phyloP scores from a whole-genome alignment of 2,888 invertebrate species.

The Drosophila melanosoma region DNA sequence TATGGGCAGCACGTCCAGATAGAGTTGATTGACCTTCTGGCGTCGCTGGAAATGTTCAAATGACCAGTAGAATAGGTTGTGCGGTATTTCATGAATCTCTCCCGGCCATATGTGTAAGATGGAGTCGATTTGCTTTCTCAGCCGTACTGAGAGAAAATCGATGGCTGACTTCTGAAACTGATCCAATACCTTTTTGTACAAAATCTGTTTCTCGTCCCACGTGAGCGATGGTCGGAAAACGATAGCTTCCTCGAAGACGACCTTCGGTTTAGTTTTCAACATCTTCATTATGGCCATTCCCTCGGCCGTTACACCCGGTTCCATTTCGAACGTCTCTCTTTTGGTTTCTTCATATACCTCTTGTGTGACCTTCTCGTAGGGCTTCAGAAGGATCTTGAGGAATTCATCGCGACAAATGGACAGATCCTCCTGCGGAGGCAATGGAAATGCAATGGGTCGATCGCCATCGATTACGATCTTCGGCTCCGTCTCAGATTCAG shows the following conservation, averaged over 20 bases:
- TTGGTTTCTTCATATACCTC: fast-evolving
- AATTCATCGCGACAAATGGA: slow-evolving; percentile 46
- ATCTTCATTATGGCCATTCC: slow-evolving; percentile 29
- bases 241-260: too few species aligned
- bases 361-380: not conserved
- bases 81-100: slow-evolving; percentile 24
- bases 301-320: slow-evolving; percentile 2
- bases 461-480: not conserved
- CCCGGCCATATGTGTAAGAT: slow-evolving; percentile 46
- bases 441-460: slow-evolving; percentile 31
- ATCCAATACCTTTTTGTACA: not conserved
- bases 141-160: slow-evolving; percentile 41
- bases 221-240: slow-evolving; percentile 13
- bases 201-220: not conserved
- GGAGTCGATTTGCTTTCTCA: slow-evolving; percentile 39
- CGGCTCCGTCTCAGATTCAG: not conserved
- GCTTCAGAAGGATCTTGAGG: slow-evolving; percentile 16
- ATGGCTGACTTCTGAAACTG: slow-evolving; percentile 49
- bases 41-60: slow-evolving; percentile 40
- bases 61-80: slow-evolving; percentile 60
- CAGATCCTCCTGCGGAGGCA: slow-evolving; percentile 34
- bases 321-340: fast-evolving
- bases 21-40: slow-evolving; percentile 36
- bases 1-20: slow-evolving; percentile 47
- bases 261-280: not conserved